Base-by-base conservation (phyloP, 2,113 vertebrate genomes). In the Cyprinodon tularosa region DNA sequence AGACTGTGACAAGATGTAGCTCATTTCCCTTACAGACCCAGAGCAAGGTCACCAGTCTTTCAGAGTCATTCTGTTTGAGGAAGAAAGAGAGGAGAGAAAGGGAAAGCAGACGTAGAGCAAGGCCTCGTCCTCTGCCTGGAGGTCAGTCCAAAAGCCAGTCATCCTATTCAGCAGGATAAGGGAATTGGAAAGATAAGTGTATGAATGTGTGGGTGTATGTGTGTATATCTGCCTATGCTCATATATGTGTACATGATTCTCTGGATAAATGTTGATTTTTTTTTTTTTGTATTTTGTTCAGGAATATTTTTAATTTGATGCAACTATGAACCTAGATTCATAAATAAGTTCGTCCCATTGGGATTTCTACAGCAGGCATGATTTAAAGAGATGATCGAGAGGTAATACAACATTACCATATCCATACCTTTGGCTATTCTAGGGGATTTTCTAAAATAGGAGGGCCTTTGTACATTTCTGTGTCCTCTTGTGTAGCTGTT, bases 1-100 rank as follows among this genome's bases (percentile, higher is more conserved):
- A 93, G 95, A 94, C 91, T 81, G 94, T 95, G 95, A 97, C 96
- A 96, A 96, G 95, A 96, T 96, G 96, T 96, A 95, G 95, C 96
- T 97, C 95, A 96, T 97, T 96, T 97, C 95, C 95, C 94, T 96
- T 92, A 92, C 94, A 92, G 95, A 96, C 95, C 95, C 93, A 96
- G 93, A 96, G 96, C 96, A 98, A 97, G 97, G 96, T 97, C 97
- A 96, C 95, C 95, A 95, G 92, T 95, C 96, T 96, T 96, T 96
- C 96, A 95, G 74, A 96, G 96, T 96, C 96, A 96, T 96, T 96
- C 95, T 96, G 95, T 95, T 94, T 94, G 95, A 95, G 94, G 85
- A 91, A 90, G 86, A 91, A 95, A 94, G 94, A 94, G 93, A 95
- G 83, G 85, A 85, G 84, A 84, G 76, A 78, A 84, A 83, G 86